phyloP scores from a whole-genome alignment of 2,888 invertebrate genomes.

The Pocota personata region DNA sequence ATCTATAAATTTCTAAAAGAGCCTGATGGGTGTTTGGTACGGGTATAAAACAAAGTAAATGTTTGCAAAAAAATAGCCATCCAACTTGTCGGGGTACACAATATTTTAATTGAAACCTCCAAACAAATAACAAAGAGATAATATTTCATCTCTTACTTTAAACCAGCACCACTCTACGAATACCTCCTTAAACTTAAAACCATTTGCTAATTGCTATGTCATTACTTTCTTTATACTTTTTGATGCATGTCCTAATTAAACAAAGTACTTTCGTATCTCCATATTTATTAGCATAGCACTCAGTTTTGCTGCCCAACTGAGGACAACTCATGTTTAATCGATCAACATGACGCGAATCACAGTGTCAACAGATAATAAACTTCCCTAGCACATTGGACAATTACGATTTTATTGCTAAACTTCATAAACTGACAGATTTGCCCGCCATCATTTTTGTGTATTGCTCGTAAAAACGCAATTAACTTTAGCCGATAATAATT shows the following conservation, averaged over 20 bases:
- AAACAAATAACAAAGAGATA: neutral
- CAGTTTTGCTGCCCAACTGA: conserved; percentile 2
- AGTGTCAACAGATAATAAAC: conserved; percentile 59
- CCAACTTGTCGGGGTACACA: neutral
- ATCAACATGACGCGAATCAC: conserved; percentile 34
- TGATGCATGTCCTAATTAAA: conserved; percentile 21
- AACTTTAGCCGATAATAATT: conserved; percentile 40
- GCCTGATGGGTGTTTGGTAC: no score
- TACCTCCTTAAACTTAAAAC: neutral
- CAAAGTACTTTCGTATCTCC: conserved; percentile 4
- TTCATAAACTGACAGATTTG: conserved; percentile 64
- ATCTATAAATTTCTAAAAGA: no score
- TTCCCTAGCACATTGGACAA: conserved; percentile 22
- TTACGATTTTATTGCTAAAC: conserved; percentile 56
- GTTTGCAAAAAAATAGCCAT: no score
- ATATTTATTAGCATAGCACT: conserved; percentile 29
- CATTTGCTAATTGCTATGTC: neutral
- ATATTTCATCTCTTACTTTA: neutral
- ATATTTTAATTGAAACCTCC: neutral
- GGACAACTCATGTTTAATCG: conserved; percentile 5
- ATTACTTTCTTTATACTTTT: neutral
- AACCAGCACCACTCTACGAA: neutral
- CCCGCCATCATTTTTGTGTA: conserved; percentile 24
- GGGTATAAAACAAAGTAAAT: no score
- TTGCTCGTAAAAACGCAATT: conserved; percentile 58